A percentile compares a stretch with the other conserved stretches of the same genome.
Conservation (phyloP, 2,888 invertebrate species). For the Lasius platythorax region DNA sequence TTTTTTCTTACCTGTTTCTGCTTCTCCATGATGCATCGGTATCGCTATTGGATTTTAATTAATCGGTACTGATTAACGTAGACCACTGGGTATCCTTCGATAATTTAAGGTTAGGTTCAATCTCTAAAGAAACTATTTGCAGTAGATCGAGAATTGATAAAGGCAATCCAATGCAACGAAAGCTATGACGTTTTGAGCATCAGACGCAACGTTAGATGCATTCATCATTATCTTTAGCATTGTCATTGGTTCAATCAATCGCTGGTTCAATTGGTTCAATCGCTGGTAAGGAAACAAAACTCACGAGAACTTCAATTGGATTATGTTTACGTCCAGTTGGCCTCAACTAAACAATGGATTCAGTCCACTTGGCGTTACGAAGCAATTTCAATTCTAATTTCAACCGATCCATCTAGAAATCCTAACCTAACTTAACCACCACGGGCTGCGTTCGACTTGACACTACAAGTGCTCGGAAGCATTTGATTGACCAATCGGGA, state of each 20-base stretch:
- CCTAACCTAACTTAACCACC: not conserved
- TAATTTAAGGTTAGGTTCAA: not conserved
- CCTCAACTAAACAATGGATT: not conserved
- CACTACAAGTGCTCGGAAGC: no score
- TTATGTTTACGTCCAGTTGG: not conserved
- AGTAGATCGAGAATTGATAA: not conserved
- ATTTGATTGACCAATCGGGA: no score
- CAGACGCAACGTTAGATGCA: not conserved
- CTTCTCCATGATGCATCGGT: slow-evolving; percentile 73
- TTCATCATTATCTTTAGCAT: not conserved
- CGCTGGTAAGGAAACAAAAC: not conserved
- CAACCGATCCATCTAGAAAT: not conserved
- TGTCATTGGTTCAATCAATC: not conserved
- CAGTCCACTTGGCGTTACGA: not conserved
- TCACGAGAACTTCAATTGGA: not conserved
- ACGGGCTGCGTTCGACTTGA: no score
- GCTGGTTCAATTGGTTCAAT: not conserved
- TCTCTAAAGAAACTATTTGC: not conserved
- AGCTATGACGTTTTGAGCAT: not conserved
- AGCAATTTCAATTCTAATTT: not conserved
- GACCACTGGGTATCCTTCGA: not conserved
- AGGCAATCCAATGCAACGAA: not conserved
- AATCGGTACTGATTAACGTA: not conserved
- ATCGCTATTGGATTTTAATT: not conserved
- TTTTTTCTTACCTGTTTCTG: slow-evolving; percentile 72